Conservation (phyloP, 2,888 invertebrate species). For the Chymomyza fuscimana region DNA sequence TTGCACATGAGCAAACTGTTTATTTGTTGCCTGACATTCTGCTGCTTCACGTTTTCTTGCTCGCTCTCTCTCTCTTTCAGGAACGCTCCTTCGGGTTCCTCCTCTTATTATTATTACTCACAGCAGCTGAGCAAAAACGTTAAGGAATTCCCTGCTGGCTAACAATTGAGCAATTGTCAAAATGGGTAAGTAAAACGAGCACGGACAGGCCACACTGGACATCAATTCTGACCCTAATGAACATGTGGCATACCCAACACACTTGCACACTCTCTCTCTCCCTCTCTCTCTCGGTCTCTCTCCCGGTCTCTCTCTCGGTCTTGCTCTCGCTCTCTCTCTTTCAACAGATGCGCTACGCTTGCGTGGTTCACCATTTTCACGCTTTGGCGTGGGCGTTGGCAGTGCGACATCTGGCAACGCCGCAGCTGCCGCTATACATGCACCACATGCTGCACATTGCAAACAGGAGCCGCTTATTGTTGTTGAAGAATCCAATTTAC, state of each 20-base stretch:
- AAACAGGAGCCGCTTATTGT: conserved; percentile 89
- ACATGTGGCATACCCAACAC: conserved; percentile 29
- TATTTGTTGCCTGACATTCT: conserved; percentile 33
- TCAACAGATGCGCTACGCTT: conserved; percentile 80
- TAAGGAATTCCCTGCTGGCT: conserved; percentile 49
- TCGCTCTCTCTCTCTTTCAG: conserved; percentile 32
- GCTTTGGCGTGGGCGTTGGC: conserved; percentile 79
- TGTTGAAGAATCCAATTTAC: conserved; percentile 87
- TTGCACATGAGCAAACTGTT: conserved; percentile 26
- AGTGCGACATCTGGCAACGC: conserved; percentile 10
- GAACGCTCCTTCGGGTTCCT: conserved; percentile 11
- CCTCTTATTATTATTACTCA: background rate
- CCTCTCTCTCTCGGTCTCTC: background rate
- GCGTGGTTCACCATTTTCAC: conserved; percentile 85
- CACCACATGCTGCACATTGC: conserved; percentile 40
- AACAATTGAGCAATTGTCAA: conserved; percentile 55
- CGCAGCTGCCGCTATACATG: background rate
- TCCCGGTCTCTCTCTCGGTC: background rate
- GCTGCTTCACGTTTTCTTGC: too few species aligned
- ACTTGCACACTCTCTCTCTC: background rate
- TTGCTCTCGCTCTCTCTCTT: background rate
- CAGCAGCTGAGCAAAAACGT: background rate
- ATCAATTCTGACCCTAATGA: conserved; percentile 34
- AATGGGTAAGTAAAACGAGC: conserved; percentile 57
- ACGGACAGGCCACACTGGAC: background rate